phyloP scores from a whole-genome alignment of 2,113 vertebrate species.

The Sceloporus undulatus region DNA sequence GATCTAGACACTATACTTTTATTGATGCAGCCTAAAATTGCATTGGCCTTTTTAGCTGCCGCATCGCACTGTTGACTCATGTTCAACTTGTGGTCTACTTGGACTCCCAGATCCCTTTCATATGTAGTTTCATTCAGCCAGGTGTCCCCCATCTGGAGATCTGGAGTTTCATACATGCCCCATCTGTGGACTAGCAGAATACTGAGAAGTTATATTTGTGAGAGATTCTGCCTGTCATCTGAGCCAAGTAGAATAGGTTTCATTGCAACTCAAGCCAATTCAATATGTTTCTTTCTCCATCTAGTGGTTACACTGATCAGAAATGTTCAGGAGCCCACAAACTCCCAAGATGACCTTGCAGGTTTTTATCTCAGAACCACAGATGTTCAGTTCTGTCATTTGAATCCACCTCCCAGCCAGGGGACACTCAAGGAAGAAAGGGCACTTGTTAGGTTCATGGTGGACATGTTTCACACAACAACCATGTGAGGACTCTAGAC shows the following conservation, averaged over 20 bases:
- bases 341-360: neutral
- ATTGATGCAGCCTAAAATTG: too few relatives aligned
- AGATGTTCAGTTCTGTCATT: neutral
- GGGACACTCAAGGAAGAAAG: neutral
- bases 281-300: conserved; percentile 27
- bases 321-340: neutral
- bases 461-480: too few relatives aligned
- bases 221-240: neutral
- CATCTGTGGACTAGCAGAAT: neutral
- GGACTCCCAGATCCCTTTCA: too few relatives aligned
- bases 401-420: neutral
- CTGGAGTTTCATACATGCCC: neutral
- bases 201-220: neutral
- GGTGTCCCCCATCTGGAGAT: neutral
- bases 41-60: too few relatives aligned
- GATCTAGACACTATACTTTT: too few relatives aligned
- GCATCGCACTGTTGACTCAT: too few relatives aligned
- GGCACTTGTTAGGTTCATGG: too few relatives aligned
- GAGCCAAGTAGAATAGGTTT: neutral
- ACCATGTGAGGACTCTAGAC: too few relatives aligned
- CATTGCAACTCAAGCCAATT: neutral
- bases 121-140: too few relatives aligned
- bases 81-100: too few relatives aligned
- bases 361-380: too few relatives aligned
- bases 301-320: conserved; percentile 4